Evolutionary conservation across 1,140 invertebrate genomes (phyloP).

Genomic region (Ceratitis capitata): DNA sequence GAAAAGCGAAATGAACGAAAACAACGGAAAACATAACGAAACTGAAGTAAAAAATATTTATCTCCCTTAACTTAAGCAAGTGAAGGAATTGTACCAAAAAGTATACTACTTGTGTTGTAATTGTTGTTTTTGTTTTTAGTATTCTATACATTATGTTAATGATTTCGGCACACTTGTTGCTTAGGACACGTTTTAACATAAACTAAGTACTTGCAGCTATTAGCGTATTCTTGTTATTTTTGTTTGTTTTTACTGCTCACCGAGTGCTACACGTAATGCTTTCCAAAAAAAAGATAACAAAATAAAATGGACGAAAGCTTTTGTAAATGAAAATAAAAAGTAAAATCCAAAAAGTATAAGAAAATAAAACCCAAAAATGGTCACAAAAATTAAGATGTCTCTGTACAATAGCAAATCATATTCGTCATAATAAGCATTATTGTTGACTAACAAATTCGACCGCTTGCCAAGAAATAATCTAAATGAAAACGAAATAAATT

Average conservation of each 20-base stretch:
- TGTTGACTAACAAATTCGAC: not conserved
- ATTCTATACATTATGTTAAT: not conserved
- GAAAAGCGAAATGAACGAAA: not conserved
- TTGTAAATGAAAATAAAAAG: not conserved
- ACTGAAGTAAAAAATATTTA: not conserved
- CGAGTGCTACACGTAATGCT: not conserved
- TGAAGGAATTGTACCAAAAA: not conserved
- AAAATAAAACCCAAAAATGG: not conserved
- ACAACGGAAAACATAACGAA: not conserved
- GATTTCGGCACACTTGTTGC: not conserved
- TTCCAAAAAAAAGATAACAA: not conserved
- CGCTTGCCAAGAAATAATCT: not conserved
- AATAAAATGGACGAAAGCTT: not conserved
- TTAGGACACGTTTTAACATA: not conserved
- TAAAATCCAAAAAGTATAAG: not conserved
- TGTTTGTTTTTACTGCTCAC: not conserved
- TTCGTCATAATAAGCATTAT: not conserved
- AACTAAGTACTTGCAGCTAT: not conserved
- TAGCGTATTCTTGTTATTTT: not conserved
- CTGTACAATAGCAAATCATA: not conserved
- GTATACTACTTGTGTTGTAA: not conserved
- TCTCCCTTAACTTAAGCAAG: not conserved
- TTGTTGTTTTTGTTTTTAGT: not conserved
- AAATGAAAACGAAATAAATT: slow-evolving; percentile 17
- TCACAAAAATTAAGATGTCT: not conserved